Evolutionary conservation across 2,888 invertebrate species (phyloP).

Genomic region (Stomorhina lunata): DNA sequence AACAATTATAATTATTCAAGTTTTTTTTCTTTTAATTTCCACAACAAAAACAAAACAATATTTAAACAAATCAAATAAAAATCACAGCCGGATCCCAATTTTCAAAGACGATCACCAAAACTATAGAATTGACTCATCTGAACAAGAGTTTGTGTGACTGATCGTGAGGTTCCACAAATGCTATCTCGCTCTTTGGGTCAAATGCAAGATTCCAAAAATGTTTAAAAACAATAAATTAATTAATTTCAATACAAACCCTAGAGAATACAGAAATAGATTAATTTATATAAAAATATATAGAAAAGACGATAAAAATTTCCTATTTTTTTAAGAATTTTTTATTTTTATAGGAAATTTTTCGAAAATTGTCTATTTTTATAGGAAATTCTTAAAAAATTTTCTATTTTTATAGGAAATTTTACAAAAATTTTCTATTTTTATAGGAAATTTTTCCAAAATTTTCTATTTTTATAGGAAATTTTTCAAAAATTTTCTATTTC

Average conservation of each 20-base stretch:
- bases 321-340: too few species aligned
- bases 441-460: too few species aligned
- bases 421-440: too few species aligned
- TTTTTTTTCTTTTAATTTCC: slow-evolving; percentile 21
- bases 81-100: slow-evolving; percentile 20
- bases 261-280: slow-evolving; percentile 26
- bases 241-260: slow-evolving; percentile 51
- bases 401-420: too few species aligned
- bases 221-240: slow-evolving; percentile 64
- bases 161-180: too few species aligned
- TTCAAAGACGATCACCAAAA: slow-evolving; percentile 10
- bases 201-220: slow-evolving; percentile 44
- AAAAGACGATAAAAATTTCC: too few species aligned
- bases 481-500: too few species aligned
- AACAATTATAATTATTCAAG: slow-evolving; percentile 14
- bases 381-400: too few species aligned
- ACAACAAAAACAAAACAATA: slow-evolving; percentile 18
- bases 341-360: too few species aligned
- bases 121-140: neutral
- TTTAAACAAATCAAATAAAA: slow-evolving; percentile 42
- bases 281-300: too few species aligned
- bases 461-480: too few species aligned
- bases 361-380: too few species aligned
- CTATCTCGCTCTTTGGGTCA: slow-evolving; percentile 22
- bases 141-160: neutral